These are phyloP conservation scores for Callosobruchus maculatus DNA, from an alignment of 2,888 invertebrate species.

Conservation along the genomic window DNA sequence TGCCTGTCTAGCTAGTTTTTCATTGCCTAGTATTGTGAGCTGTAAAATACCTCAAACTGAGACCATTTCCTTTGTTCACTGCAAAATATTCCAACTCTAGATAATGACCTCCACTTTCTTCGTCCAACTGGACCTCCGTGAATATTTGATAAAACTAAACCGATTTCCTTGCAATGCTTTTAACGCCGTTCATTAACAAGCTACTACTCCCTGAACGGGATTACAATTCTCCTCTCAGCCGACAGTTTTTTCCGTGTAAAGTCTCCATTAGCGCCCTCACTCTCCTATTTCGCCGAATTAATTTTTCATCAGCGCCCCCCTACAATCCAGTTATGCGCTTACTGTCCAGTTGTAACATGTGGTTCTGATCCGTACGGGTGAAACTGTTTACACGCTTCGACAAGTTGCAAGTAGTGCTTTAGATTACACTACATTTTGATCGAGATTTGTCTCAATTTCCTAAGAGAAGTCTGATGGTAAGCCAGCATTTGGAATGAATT, in stretches of 20 bases:
- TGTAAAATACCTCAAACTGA: too few species aligned
- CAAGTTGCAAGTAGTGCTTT: too few species aligned
- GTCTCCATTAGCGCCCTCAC: slow-evolving; percentile 26
- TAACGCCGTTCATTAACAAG: slow-evolving; percentile 43
- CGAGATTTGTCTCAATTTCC: too few species aligned
- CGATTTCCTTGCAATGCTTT: slow-evolving; percentile 44
- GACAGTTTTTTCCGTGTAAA: slow-evolving; percentile 21
- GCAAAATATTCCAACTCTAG: slow-evolving; percentile 1
- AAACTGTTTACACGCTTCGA: too few species aligned
- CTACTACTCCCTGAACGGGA: slow-evolving; percentile 29
- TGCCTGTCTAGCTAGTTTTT: too few species aligned
- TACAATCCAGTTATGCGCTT: background rate
- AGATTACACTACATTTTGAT: too few species aligned
- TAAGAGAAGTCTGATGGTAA: too few species aligned
- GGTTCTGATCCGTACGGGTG: background rate
- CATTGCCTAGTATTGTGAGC: too few species aligned
- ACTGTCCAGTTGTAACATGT: background rate
- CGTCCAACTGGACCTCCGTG: slow-evolving; percentile 35
- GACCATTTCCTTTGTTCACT: background rate
- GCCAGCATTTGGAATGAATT: too few species aligned
- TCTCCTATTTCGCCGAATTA: slow-evolving; percentile 23
- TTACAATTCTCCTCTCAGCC: slow-evolving; percentile 27
- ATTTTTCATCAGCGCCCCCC: slow-evolving; percentile 21
- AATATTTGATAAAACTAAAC: slow-evolving; percentile 45
- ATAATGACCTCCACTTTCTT: background rate